phyloP scores from a whole-genome alignment of 2,797 vertebrate genomes.

The Gymnoscopelus microlampas region DNA sequence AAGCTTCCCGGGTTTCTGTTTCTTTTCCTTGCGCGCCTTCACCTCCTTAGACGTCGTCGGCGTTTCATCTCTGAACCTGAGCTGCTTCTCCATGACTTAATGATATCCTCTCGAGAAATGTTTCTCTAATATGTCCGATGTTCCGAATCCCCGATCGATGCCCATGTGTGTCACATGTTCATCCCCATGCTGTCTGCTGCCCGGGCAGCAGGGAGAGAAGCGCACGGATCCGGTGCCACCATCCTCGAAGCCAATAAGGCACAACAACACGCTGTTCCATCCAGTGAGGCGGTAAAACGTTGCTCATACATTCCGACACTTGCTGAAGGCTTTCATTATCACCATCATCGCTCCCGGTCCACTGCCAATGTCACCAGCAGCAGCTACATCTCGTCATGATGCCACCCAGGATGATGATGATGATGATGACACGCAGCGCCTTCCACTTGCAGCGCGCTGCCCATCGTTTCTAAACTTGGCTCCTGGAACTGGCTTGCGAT shows the following conservation, averaged over 20 bases:
- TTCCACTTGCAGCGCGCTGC: constrained; percentile 41
- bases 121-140: not conserved
- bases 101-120: constrained; percentile 2
- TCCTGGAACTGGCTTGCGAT: constrained; percentile 40
- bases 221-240: constrained; percentile 63
- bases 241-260: constrained; percentile 60
- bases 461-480: constrained; percentile 36
- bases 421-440: constrained; percentile 31
- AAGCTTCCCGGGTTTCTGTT: constrained; percentile 67
- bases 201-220: constrained; percentile 48
- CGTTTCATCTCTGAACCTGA: constrained; percentile 51
- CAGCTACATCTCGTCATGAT: constrained; percentile 33
- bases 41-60: constrained; percentile 45
- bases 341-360: constrained; percentile 29
- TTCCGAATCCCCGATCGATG: constrained; percentile 29
- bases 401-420: constrained; percentile 16
- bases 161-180: constrained; percentile 50
- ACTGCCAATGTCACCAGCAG: constrained; percentile 28
- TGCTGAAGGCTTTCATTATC: constrained; percentile 50
- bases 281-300: constrained; percentile 32
- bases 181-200: constrained; percentile 42
- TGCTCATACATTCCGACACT: constrained; percentile 58
- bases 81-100: constrained; percentile 63
- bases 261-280: constrained; percentile 48
- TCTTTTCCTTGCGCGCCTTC: constrained; percentile 74